Evolutionary conservation across 2,113 vertebrate genomes (phyloP).

Genomic region (Podocnemis expansa): DNA sequence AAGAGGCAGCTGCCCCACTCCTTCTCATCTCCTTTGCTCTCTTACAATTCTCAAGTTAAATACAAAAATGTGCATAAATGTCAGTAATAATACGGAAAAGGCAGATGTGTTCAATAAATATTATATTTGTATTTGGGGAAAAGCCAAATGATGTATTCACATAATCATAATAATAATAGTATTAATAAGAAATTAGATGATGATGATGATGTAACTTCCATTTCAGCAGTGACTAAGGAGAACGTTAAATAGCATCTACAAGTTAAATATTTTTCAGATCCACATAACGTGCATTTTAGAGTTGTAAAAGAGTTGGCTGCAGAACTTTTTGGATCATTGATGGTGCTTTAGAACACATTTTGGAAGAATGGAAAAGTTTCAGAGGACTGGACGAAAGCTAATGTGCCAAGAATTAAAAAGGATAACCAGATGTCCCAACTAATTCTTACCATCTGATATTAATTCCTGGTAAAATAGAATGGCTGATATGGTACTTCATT

Average conservation of each 20-base stretch:
- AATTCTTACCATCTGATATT: not conserved
- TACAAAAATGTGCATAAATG: not conserved
- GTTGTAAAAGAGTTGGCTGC: not conserved
- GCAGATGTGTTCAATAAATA: not conserved
- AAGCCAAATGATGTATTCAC: not conserved
- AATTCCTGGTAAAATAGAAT: not conserved
- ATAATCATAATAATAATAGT: not conserved
- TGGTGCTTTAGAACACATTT: not conserved
- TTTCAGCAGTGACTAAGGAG: not conserved
- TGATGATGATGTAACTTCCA: not conserved
- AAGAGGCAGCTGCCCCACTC: not conserved
- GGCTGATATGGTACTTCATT: not conserved
- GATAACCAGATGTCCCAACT: not conserved
- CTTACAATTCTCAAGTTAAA: not conserved
- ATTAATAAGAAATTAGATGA: not conserved
- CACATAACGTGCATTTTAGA: not conserved
- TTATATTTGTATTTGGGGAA: not conserved
- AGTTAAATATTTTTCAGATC: not conserved
- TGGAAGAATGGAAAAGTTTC: not conserved
- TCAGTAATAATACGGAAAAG: not conserved
- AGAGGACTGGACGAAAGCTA: not conserved
- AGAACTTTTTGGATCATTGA: not conserved
- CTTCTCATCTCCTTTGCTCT: not conserved
- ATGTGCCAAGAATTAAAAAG: not conserved
- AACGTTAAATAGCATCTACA: not conserved